These are phyloP conservation scores for Limnephilus marmoratus DNA, from an alignment of 2,888 invertebrate species.

Conservation along the genomic window DNA sequence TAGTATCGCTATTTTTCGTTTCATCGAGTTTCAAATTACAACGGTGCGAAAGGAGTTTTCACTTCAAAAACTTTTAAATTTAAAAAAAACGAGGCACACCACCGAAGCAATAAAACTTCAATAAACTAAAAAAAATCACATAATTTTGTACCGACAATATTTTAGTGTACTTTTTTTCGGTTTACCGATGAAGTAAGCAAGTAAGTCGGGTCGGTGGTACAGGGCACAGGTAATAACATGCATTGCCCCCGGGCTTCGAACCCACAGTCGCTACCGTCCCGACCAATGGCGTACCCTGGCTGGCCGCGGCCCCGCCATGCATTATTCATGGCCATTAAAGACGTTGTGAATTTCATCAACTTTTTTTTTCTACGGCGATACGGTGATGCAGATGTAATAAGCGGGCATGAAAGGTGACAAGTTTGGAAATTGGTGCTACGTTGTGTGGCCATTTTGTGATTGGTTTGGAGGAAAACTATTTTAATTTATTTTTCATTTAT, in stretches of 20 bases:
- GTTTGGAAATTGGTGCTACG: background rate
- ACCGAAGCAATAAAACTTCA: background rate
- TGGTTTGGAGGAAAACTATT: no score
- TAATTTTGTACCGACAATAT: background rate
- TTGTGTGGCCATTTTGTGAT: background rate
- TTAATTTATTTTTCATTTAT: no score
- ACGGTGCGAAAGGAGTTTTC: no score
- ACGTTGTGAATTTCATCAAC: background rate
- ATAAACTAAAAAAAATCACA: background rate
- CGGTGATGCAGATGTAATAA: background rate
- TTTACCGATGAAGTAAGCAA: background rate
- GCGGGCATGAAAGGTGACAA: background rate
- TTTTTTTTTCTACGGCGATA: background rate
- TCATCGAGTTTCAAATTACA: no score
- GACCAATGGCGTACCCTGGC: background rate
- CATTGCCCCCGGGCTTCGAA: slow-evolving; percentile 13
- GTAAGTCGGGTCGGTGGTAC: background rate
- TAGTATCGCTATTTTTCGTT: no score
- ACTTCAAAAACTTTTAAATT: no score
- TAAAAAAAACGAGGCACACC: background rate
- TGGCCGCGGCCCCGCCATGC: background rate
- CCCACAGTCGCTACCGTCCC: slow-evolving; percentile 14
- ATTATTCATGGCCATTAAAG: background rate
- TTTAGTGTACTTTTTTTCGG: background rate
- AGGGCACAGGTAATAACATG: background rate